Percentiles rank a stretch among this genome's conserved stretches.
Conservation (phyloP, 2,797 vertebrate genomes). For the Neoniphon sammara region DNA sequence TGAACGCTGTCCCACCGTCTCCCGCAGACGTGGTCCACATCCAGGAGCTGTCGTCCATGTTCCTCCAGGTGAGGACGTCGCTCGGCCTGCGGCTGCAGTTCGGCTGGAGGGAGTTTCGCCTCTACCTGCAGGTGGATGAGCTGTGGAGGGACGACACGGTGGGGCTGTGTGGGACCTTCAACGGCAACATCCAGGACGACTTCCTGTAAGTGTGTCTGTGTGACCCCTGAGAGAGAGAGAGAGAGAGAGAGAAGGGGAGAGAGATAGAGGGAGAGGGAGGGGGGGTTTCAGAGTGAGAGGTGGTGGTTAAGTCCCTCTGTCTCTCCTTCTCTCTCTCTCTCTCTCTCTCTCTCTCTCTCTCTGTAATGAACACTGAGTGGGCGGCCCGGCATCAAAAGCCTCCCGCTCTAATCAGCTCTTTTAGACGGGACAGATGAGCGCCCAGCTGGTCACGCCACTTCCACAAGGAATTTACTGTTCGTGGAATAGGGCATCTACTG, state of each 20-base stretch:
- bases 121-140: conserved; percentile 90
- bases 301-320: too few relatives aligned
- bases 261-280: neutral
- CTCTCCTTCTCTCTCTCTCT: too few relatives aligned
- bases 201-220: conserved; percentile 88
- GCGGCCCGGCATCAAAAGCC: conserved; percentile 72
- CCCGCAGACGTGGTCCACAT: conserved; percentile 90
- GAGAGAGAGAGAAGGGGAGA: neutral
- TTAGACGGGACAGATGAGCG: conserved; percentile 72
- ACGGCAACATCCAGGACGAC: conserved; percentile 96
- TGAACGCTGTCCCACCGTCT: too few relatives aligned
- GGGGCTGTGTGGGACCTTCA: conserved; percentile 97
- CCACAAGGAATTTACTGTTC: conserved; percentile 80
- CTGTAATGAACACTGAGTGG: conserved; percentile 77
- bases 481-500: conserved; percentile 67
- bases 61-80: conserved; percentile 89
- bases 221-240: conserved; percentile 57
- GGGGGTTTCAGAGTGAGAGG: too few relatives aligned
- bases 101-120: conserved; percentile 88
- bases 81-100: conserved; percentile 91
- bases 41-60: conserved; percentile 91
- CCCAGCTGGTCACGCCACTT: conserved; percentile 68
- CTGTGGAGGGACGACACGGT: conserved; percentile 91
- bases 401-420: conserved; percentile 74
- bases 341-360: conserved; percentile 42